Evolutionary conservation across 2,113 vertebrate genomes (phyloP).

Genomic region (Alexandromys fortis): DNA sequence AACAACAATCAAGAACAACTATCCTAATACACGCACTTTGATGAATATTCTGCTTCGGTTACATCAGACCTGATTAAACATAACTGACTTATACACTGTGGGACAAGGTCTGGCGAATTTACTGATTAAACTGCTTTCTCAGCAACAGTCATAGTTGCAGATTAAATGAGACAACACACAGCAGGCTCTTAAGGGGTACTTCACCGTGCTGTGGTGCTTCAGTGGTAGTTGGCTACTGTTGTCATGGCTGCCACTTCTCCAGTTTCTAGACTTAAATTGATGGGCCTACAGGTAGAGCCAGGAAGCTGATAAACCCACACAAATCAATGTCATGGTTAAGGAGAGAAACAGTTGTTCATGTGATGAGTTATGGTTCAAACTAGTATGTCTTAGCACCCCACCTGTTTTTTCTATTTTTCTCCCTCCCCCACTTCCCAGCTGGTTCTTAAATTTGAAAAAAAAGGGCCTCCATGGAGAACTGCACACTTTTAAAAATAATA

Average conservation of each 20-base stretch:
- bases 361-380: slow-evolving; percentile 51
- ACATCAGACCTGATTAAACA: neutral
- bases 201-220: neutral
- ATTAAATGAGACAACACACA: neutral
- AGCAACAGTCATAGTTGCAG: neutral
- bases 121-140: neutral
- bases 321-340: neutral
- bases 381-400: slow-evolving; percentile 43
- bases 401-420: slow-evolving; percentile 55
- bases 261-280: neutral
- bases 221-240: neutral
- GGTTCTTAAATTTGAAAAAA: slow-evolving; percentile 74
- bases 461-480: slow-evolving; percentile 71
- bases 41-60: neutral
- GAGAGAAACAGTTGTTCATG: neutral
- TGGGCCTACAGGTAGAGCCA: neutral
- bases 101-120: neutral
- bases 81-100: neutral
- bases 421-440: slow-evolving; percentile 55
- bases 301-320: neutral
- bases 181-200: neutral
- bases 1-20: neutral
- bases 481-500: slow-evolving; percentile 77
- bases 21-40: neutral
- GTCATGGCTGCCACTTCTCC: neutral